These are phyloP conservation scores for Dendroctonus valens DNA, from an alignment of 1,140 invertebrate genomes.

Conservation along the genomic window DNA sequence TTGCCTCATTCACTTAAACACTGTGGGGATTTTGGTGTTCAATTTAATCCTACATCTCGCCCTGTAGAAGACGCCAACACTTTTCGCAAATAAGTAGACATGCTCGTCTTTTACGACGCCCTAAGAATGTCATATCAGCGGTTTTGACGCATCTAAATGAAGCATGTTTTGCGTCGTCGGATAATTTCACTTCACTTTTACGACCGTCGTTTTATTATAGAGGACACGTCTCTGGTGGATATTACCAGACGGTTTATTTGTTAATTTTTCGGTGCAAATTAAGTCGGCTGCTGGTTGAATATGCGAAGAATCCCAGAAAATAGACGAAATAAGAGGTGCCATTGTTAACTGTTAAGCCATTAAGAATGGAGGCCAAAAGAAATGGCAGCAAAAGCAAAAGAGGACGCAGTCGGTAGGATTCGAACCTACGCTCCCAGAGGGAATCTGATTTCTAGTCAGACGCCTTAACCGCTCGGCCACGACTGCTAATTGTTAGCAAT, in stretches of 20 bases:
- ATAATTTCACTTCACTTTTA: conserved; percentile 31
- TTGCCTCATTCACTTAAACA: too few species aligned
- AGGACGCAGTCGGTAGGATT: conserved; percentile 57
- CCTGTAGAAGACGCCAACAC: too few species aligned
- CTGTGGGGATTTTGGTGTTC: too few species aligned
- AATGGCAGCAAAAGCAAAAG: not conserved
- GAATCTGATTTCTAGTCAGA: conserved; percentile 65
- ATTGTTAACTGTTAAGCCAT: too few species aligned
- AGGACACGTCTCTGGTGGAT: conserved; percentile 15
- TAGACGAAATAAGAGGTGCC: not conserved
- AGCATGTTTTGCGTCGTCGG: conserved; percentile 25
- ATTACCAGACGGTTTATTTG: conserved; percentile 24
- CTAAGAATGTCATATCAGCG: conserved; percentile 38
- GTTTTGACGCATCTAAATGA: conserved; percentile 37
- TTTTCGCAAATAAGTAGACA: too few species aligned
- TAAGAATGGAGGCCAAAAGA: too few species aligned
- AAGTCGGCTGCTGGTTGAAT: conserved; percentile 8
- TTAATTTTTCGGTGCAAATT: conserved; percentile 28
- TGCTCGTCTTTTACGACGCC: conserved; percentile 31
- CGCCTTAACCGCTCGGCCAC: conserved; percentile 62
- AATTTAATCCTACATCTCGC: too few species aligned
- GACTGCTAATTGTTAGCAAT: conserved; percentile 34
- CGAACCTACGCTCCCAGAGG: conserved; percentile 63
- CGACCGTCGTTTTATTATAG: conserved; percentile 22
- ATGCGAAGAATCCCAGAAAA: conserved; percentile 1